Base-by-base conservation (phyloP, 2,888 invertebrate genomes). In the Cerceris ruficornis region DNA sequence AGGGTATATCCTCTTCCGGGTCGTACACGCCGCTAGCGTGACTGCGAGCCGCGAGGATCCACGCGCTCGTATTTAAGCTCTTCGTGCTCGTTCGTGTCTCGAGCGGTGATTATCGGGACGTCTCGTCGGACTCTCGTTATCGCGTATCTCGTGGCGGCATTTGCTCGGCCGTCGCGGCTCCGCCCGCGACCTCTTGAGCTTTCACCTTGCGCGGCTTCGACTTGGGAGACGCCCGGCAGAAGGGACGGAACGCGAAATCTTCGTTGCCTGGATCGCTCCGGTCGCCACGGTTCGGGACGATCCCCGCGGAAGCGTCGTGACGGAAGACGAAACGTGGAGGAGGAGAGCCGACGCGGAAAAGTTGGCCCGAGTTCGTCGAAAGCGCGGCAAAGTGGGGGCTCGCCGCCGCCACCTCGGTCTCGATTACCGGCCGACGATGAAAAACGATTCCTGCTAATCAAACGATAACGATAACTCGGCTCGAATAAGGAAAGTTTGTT, bases 31-130 rank as follows among this genome's bases (percentile, higher is more conserved):
- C 55, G 13, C 41, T 71, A 50, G 72, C 73, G 82, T 74, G 82
- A 82, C 82, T 80, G 54, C 66, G 42, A 42, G 50, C 55, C 9
- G 14, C 42, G 42, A 15, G 64, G 65, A 57, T 60, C 52, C 68
- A 49, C 62, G 66, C 73, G 64, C 74, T 83, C 83, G 77, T 77
- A 83, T 83, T 83, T 83, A 83, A 83, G 77, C 77, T 77, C 61
- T 70, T 61, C 60, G 82, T 46, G 82, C 57, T 59, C 69, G 78
- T 67, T 75, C 78, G 75, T 62, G 78, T 78, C 83, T 83, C 69
- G 77, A 81, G 70, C 75, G 71, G 78, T 78, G 81, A 83, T 83
- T 81, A 83, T 66, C 71, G 28, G 17, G 59, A 65, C 60, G 73
- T 62, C 65, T 66, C 72, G 46, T 52, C 11, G 7, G 15, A 13